Base-by-base conservation (phyloP, 30 jellyfish, hydroid and myxozoan genomes). In the Mastigias papua region DNA sequence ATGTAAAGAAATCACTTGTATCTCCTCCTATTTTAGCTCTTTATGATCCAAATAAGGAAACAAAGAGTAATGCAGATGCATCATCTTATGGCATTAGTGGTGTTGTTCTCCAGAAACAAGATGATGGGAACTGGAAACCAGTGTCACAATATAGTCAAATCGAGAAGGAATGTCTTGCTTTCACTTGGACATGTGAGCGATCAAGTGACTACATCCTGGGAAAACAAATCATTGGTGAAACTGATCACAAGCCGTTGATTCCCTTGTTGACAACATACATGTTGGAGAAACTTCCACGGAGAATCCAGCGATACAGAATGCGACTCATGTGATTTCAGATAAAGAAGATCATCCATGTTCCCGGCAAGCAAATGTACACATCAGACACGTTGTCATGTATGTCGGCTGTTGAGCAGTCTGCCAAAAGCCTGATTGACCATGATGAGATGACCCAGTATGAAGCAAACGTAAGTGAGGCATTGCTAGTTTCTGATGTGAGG, bases 181-280 rank as follows among this genome's bases (percentile, higher is more conserved):
- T 84, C 80, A 28, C 63, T 46, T 81, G 83, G 71, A 37, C 71
- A 35, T 49, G 26, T 49, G 58, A 34, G 48, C 74, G 67, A 37
- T 82, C 86, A 67, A 68, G 86, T 28, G 86, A 82, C 1, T 63
- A 25, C 84, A 81, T 81, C 83, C 26, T 63, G 74, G 84, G 92
- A 34, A 67, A 68, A 82, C 21, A 30, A 49, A 69, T 82, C 78
- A 82, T 69, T 48, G 87, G 87, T 51, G 93, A 84, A 84, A 84
- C 93, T 69, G 89, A 61, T 73, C 95, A 86, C 67, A 58, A 73
- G 90, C 95, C 84, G 26, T 73, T 75, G 78, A 68, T 65, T 82
- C 92, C 85, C 23, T 80, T 80, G 89, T 78, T 78, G 89, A 78
- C 89, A 15, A 78, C 87, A 76, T 78, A 78, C 81, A 21, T 78